Evolutionary conservation across 2,888 invertebrate genomes (phyloP).

Genomic region (Ditula angustiorana): DNA sequence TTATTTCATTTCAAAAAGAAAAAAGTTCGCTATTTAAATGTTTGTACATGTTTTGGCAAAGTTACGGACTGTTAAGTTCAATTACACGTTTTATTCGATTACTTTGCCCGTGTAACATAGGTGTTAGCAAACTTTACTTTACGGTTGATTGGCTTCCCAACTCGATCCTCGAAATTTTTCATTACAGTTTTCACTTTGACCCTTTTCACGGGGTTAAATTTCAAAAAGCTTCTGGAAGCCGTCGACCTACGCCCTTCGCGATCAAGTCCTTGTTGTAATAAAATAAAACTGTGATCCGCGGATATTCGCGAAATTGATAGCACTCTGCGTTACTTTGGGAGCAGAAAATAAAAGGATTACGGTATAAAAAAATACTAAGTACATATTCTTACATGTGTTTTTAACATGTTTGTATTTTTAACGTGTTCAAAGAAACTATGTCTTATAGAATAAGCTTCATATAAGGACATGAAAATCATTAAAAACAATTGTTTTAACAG

Average conservation of each 20-base stretch:
- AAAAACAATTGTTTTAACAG: too few species aligned
- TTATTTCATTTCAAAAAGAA: too few species aligned
- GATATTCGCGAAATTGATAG: slow-evolving; percentile 36
- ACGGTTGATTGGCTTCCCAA: slow-evolving; percentile 18
- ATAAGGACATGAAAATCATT: too few species aligned
- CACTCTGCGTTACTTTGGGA: slow-evolving; percentile 16
- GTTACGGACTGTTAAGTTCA: not conserved
- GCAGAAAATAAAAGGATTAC: slow-evolving; percentile 12
- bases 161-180: slow-evolving; percentile 24
- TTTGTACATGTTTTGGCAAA: not conserved
- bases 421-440: too few species aligned
- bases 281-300: slow-evolving; percentile 32
- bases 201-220: slow-evolving; percentile 30
- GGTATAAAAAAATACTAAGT: slow-evolving; percentile 10
- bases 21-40: not conserved
- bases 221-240: slow-evolving; percentile 14
- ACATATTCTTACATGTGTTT: slow-evolving; percentile 18
- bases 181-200: slow-evolving; percentile 34
- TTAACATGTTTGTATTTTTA: slow-evolving; percentile 22
- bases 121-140: slow-evolving; percentile 20
- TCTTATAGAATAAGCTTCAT: too few species aligned
- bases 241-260: slow-evolving; percentile 9
- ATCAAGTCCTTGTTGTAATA: slow-evolving; percentile 26
- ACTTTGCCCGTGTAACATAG: not conserved
- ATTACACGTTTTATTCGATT: not conserved